Evolutionary conservation across 64 coral and sea anemone genomes (phyloP).

Genomic region (Actinia tenebrosa): DNA sequence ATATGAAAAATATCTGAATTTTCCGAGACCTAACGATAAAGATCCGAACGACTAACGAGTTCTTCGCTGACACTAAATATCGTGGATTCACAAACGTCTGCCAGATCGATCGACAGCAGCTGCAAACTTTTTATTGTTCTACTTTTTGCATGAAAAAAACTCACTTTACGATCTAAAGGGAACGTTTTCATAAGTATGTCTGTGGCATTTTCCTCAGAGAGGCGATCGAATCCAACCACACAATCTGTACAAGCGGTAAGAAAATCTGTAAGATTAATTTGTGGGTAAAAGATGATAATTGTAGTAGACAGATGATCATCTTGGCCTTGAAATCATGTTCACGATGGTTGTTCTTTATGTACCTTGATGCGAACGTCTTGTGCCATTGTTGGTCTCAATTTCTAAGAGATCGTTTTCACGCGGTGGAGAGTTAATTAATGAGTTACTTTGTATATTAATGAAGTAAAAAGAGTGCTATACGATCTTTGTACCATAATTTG

Average conservation of each 20-base stretch:
- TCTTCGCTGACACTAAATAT: neutral
- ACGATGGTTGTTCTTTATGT: too few relatives aligned
- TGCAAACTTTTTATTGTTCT: constrained; percentile 1
- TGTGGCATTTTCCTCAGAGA: constrained; percentile 13
- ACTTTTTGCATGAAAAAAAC: neutral
- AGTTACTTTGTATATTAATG: neutral
- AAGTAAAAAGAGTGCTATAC: neutral
- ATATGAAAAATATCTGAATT: neutral
- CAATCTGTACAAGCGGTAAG: constrained; percentile 29
- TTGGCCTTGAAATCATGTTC: neutral
- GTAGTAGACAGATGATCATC: neutral
- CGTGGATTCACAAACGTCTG: constrained; percentile 6
- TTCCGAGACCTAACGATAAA: neutral
- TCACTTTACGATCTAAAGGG: neutral
- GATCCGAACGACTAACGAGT: neutral
- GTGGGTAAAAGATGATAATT: neutral
- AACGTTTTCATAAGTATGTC: constrained; percentile 5
- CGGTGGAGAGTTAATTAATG: neutral
- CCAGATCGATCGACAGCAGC: neutral
- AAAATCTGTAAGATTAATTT: neutral
- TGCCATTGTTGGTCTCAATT: neutral
- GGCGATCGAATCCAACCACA: constrained; percentile 13
- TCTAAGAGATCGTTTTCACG: neutral
- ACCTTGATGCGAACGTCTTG: neutral
- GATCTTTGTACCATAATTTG: neutral